Evolutionary conservation across 1,140 invertebrate species (phyloP), one percentile per base, ranked within the genome.

Genomic region (Tetramorium parvispinum): DNA sequence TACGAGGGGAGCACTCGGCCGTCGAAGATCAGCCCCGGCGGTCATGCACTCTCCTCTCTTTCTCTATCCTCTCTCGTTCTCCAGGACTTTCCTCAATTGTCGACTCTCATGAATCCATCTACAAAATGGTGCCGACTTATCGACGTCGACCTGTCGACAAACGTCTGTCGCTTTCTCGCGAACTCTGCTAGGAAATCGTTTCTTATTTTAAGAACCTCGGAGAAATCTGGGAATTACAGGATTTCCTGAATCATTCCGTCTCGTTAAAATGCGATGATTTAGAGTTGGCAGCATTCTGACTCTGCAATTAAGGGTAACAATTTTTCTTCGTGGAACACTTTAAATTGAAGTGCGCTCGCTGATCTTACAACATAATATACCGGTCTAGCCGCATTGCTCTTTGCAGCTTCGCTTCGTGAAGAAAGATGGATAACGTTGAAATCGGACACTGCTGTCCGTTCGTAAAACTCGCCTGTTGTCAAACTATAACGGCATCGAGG

Each of bases 101-200:
- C 51, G 27, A 24, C 46, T 63, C 46, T 24, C 37, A 10, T 37
- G 55, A 55, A 89, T 87, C 68, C 87, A 86, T 88, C 87, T 59
- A 43, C 51, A 78, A 49, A 87, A 57, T 57, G 85, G 83, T 49
- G 27, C 16, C 76, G 88, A 89, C 85, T 89, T 89, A 89, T 89
- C 85, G 76, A 89, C 76, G 53, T 81, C 59, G 70, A 66, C 27
- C 43, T 82, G 51, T 81, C 66, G 53, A 88, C 73, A 55, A 59
- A 32, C 43, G 68, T 85, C 53, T 59, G 79, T 83, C 79, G 68
- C n/a, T 46, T 75, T 18, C 32, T 18, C 32, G 73, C 79, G 24
- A 16, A n/a, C 24, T 59, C 43, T 43, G 11, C 53, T 40, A 8
- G 43, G 24, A 75, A 75, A 59, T 73, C 53, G n/a, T 75, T 73